Evolutionary conservation across 2,888 invertebrate genomes (phyloP).

Genomic region (Alcis repandata): DNA sequence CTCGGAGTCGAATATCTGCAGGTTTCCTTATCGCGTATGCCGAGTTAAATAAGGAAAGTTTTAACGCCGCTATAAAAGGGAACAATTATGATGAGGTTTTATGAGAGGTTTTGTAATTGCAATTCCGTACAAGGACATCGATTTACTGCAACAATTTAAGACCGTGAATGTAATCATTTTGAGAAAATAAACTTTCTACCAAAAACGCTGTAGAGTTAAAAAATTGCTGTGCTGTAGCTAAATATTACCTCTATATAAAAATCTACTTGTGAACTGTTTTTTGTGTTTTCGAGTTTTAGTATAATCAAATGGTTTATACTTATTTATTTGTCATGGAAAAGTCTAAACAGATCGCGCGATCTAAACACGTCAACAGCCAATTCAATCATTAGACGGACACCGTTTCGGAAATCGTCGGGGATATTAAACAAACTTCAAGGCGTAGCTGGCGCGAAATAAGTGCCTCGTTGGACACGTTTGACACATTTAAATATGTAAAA

Average conservation of each 20-base stretch:
- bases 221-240: background rate
- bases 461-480: background rate
- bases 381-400: slow-evolving; percentile 15
- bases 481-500: background rate
- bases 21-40: slow-evolving; percentile 22
- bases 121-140: background rate
- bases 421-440: background rate
- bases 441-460: background rate
- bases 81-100: slow-evolving; percentile 18
- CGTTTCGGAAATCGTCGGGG: background rate
- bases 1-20: background rate
- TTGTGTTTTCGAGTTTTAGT: background rate
- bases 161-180: background rate
- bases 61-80: slow-evolving; percentile 18
- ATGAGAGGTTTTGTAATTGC: slow-evolving; percentile 11
- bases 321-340: slow-evolving; percentile 18
- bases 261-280: background rate
- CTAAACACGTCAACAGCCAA: slow-evolving; percentile 19
- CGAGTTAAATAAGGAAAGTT: slow-evolving; percentile 25
- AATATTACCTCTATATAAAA: background rate
- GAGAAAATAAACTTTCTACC: background rate
- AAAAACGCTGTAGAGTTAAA: too few relatives aligned
- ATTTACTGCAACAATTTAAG: background rate
- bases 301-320: slow-evolving; percentile 12
- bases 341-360: slow-evolving; percentile 16